phyloP scores from a whole-genome alignment of 2,113 vertebrate genomes.

The Caranx melampygus region DNA sequence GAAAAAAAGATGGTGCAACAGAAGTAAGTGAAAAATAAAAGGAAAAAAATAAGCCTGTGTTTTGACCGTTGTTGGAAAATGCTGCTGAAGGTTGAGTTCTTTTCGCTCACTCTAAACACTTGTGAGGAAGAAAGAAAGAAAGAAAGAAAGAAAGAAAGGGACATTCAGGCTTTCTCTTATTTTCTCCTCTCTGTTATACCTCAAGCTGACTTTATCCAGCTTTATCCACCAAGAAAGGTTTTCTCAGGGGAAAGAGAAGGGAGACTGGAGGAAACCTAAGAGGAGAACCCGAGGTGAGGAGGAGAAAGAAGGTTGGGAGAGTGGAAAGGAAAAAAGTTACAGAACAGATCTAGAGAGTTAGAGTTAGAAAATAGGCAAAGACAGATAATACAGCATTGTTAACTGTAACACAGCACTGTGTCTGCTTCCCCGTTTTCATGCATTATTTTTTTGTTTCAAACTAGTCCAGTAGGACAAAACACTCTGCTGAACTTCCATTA shows the following conservation, averaged over 20 bases:
- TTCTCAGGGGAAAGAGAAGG: constrained; percentile 72
- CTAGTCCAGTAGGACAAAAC: background rate
- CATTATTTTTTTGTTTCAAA: background rate
- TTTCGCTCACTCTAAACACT: constrained; percentile 60
- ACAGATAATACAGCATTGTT: background rate
- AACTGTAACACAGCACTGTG: background rate
- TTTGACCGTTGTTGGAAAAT: constrained; percentile 13
- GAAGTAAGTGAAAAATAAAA: background rate
- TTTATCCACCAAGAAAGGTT: constrained; percentile 75
- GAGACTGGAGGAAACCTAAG: constrained; percentile 57
- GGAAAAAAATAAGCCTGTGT: constrained; percentile 3
- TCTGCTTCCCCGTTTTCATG: background rate
- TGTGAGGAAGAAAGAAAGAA: constrained; percentile 53
- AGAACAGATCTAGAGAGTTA: constrained; percentile 49
- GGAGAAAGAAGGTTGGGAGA: constrained; percentile 63
- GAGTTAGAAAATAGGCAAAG: constrained; percentile 30
- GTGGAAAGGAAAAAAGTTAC: constrained; percentile 72
- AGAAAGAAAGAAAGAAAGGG: background rate
- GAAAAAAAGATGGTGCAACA: constrained; percentile 7
- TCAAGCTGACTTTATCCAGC: constrained; percentile 85
- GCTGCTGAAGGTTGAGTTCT: constrained; percentile 7
- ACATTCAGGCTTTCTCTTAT: constrained; percentile 23
- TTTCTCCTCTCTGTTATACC: constrained; percentile 81
- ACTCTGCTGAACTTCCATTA: no score
- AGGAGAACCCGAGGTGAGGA: constrained; percentile 69